Conservation (phyloP, 2,797 vertebrate genomes). For the Selene dorsalis region DNA sequence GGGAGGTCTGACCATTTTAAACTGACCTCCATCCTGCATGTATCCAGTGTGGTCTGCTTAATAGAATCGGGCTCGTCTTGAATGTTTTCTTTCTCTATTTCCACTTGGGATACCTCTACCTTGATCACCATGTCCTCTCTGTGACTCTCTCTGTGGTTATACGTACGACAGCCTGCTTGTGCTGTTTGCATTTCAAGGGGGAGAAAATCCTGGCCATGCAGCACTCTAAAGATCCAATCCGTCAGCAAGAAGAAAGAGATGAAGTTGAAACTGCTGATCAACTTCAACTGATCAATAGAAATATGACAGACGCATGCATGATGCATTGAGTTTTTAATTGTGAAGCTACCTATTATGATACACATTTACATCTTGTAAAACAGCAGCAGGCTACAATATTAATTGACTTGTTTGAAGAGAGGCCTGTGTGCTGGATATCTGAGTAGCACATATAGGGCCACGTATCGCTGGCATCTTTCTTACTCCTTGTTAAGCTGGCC, state of each 20-base stretch:
- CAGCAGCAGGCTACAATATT: neutral
- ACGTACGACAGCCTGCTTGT: neutral
- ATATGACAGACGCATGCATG: neutral
- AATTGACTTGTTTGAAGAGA: neutral
- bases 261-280: neutral
- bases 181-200: neutral
- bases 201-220: neutral
- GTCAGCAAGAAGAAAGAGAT: neutral
- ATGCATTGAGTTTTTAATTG: neutral
- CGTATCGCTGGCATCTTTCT: conserved; percentile 9
- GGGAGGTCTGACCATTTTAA: too few species aligned
- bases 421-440: neutral
- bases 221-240: neutral
- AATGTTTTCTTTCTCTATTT: neutral
- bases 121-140: neutral
- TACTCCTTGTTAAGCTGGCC: neutral
- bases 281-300: neutral
- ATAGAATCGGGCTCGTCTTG: neutral
- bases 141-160: neutral
- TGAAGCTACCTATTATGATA: neutral
- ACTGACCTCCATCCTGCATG: neutral
- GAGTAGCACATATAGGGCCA: neutral
- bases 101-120: neutral
- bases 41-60: neutral
- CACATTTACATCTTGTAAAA: neutral